Evolutionary conservation across 2,113 vertebrate species (phyloP).

Genomic region (Pandion haliaetus): DNA sequence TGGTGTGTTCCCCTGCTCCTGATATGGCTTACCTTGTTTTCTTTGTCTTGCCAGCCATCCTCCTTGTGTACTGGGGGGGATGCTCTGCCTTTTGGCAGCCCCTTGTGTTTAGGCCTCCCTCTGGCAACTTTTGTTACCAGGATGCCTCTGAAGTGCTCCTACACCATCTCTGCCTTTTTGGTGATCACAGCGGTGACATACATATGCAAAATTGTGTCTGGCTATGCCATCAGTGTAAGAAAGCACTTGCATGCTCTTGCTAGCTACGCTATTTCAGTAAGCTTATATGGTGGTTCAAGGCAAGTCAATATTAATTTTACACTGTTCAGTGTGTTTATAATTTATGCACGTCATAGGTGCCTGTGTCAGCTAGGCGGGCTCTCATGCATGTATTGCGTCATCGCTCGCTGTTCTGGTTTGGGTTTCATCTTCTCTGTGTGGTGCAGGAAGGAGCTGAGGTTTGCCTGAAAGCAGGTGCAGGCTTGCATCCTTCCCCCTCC

Average conservation of each 20-base stretch:
- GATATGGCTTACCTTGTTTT: fast-evolving
- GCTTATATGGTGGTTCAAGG: not conserved
- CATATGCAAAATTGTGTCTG: not conserved
- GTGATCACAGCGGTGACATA: fast-evolving
- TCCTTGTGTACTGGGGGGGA: not conserved
- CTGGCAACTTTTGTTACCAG: not conserved
- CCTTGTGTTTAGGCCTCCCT: not conserved
- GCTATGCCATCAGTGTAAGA: not conserved
- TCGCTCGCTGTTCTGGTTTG: fast-evolving
- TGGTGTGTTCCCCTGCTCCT: not conserved
- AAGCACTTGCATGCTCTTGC: not conserved
- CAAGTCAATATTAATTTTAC: not conserved
- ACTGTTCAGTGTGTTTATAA: not conserved
- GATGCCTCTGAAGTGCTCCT: not conserved
- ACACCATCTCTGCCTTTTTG: not conserved
- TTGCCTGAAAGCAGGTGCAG: not conserved
- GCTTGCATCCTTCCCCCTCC: not conserved
- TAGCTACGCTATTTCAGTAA: not conserved
- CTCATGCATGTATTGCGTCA: fast-evolving
- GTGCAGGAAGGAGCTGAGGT: fast-evolving
- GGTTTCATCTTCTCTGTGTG: fast-evolving
- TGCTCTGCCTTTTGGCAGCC: not conserved
- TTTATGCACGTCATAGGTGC: too few species aligned
- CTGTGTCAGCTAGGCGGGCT: fast-evolving
- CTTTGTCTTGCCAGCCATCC: not conserved